phyloP scores from a whole-genome alignment of 2,797 vertebrate species.

The Gymnoscopelus microlampas region DNA sequence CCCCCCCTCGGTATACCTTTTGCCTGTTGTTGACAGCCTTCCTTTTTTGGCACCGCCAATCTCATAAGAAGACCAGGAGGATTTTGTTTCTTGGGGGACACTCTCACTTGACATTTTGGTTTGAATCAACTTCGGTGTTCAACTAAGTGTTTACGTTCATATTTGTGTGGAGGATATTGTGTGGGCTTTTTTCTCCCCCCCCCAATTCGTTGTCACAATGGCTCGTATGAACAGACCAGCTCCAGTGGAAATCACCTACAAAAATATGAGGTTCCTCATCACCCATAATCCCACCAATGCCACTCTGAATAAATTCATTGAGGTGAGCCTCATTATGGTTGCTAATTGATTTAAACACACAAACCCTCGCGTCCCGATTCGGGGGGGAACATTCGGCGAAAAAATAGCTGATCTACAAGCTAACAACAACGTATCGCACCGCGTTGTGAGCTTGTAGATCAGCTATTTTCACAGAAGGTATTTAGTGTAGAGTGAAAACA shows the following conservation, averaged over 20 bases:
- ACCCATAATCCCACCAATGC: slow-evolving; percentile 99
- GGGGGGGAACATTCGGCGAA: no score
- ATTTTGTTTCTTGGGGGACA: slow-evolving; percentile 47
- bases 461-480: no score
- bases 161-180: slow-evolving; percentile 57
- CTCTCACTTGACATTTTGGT: slow-evolving; percentile 66
- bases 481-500: no score
- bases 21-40: slow-evolving; percentile 38
- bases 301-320: slow-evolving; percentile 98
- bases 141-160: slow-evolving; percentile 62
- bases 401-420: no score
- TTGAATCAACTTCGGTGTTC: slow-evolving; percentile 48
- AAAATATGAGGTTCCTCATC: slow-evolving; percentile 99
- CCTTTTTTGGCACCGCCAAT: slow-evolving; percentile 41
- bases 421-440: no score
- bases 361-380: no score
- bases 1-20: slow-evolving; percentile 34
- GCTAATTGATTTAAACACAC: not conserved
- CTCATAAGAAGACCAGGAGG: slow-evolving; percentile 47
- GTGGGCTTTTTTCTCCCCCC: slow-evolving; percentile 53
- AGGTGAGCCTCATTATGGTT: slow-evolving; percentile 84
- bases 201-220: slow-evolving; percentile 80
- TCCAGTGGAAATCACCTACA: slow-evolving; percentile 99
- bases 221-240: slow-evolving; percentile 99
- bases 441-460: no score